phyloP scores from a whole-genome alignment of 2,113 vertebrate species.

The Mesoclemmys tuberculata region DNA sequence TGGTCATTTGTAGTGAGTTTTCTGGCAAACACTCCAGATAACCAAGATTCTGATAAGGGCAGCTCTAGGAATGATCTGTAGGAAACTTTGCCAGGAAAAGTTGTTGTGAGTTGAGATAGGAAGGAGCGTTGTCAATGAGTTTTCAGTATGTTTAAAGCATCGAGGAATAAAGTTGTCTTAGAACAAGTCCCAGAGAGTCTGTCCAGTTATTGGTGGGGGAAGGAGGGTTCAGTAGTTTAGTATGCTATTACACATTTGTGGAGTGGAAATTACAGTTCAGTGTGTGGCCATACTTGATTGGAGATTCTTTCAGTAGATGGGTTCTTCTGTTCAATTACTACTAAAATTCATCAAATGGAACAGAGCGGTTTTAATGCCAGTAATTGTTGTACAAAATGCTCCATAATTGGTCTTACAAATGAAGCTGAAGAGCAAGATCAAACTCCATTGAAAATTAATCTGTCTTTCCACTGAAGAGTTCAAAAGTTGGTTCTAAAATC shows the following conservation, averaged over 20 bases:
- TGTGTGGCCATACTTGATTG: conserved; percentile 77
- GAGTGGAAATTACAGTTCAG: conserved; percentile 80
- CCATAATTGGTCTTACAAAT: conserved; percentile 85
- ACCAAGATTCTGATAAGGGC: neutral
- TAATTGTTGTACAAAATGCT: conserved; percentile 85
- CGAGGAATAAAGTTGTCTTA: conserved; percentile 29
- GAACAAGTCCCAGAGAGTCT: conserved; percentile 34
- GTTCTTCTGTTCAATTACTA: conserved; percentile 85
- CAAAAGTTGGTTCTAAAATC: conserved; percentile 65
- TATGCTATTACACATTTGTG: conserved; percentile 55
- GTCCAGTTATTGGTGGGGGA: conserved; percentile 6
- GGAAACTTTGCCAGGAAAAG: neutral
- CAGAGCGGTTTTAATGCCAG: conserved; percentile 78
- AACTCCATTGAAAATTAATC: conserved; percentile 76
- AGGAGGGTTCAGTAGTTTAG: conserved; percentile 42
- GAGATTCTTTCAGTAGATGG: conserved; percentile 77
- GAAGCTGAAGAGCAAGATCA: conserved; percentile 80
- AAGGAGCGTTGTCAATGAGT: neutral
- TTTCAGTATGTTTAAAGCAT: neutral
- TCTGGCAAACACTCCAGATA: neutral
- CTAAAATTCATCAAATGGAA: conserved; percentile 86
- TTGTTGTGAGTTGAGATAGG: neutral
- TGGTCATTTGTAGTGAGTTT: neutral
- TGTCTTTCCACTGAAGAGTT: conserved; percentile 68
- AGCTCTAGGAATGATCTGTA: neutral